Evolutionary conservation across 1,140 invertebrate genomes (phyloP), one percentile per base, ranked within the genome.

Genomic region (Drosophila parabipectinata): DNA sequence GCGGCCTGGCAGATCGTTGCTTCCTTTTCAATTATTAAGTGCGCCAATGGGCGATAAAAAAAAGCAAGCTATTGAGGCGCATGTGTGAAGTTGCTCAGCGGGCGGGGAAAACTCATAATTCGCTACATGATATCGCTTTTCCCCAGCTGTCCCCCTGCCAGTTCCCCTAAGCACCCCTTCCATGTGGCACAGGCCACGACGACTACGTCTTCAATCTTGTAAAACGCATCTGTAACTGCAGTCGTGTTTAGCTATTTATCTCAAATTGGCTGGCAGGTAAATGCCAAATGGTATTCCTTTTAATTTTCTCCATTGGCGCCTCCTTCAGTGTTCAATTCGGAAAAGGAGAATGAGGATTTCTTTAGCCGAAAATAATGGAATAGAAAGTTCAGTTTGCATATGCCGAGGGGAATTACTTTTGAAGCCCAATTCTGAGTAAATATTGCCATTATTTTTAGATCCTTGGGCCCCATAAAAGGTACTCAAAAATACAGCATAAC

Each of bases 1-100:
- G 68, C 68, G 48, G 66, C 61, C 61, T 79, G 79, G 79, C 57
- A 71, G 77, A 85, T 85, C 82, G 71, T 72, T 77, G 75, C 83
- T 87, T 87, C 82, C 82, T 88, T 87, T 88, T 88, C 75, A 88
- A 87, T 87, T 87, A 87, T 87, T 88, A 82, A 88, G 83, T 87
- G 83, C 79, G 75, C 79, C 75, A 88, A 87, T 88, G 67, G 83
- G 79, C 83, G 83, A 87, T 87, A 87, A 87, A 87, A 69, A 62
- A 6, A 4, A 74, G 53, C 52, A 51, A 64, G 52, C 66, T 34
- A 80, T 75, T 44, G 45, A 66, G 79, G 48, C 66, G 69, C 64
- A 61, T 80, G 57, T 71, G 73, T 66, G 39, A 54, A 58, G 71
- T 55, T 47, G 34, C 15, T 14, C 45, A 34, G 39, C 21, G 34